Conservation (phyloP, 2,888 invertebrate species). For the Trichopria drosophilae region DNA sequence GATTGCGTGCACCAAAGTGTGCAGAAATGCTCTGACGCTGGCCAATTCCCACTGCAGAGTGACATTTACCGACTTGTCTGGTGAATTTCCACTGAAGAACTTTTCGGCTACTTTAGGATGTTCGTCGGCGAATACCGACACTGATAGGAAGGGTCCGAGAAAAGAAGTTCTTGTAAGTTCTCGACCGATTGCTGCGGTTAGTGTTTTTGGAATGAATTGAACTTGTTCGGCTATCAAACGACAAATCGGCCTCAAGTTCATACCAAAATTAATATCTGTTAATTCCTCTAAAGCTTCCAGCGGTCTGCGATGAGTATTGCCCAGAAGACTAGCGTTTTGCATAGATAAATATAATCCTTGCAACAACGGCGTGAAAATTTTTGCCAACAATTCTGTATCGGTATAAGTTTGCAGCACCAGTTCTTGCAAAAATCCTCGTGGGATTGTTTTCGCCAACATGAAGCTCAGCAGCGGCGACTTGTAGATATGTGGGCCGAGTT, state of each 20-base stretch:
- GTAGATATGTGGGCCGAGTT: slow-evolving; percentile 49
- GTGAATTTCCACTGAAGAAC: slow-evolving; percentile 65
- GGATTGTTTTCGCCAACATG: slow-evolving; percentile 71
- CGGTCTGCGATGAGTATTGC: slow-evolving; percentile 69
- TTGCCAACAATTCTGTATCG: slow-evolving; percentile 64
- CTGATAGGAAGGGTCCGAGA: slow-evolving; percentile 88
- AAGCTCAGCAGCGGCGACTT: slow-evolving; percentile 71
- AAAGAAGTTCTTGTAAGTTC: slow-evolving; percentile 85
- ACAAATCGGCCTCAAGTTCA: slow-evolving; percentile 76
- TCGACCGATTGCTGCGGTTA: slow-evolving; percentile 78
- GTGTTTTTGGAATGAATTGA: slow-evolving; percentile 74
- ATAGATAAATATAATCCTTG: slow-evolving; percentile 72
- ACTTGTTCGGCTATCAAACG: slow-evolving; percentile 66
- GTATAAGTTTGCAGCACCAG: slow-evolving; percentile 67
- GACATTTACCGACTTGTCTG: slow-evolving; percentile 70
- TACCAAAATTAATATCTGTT: slow-evolving; percentile 75
- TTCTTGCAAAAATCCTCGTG: slow-evolving; percentile 74
- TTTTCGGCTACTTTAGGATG: slow-evolving; percentile 80
- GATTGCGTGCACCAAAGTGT: slow-evolving; percentile 81
- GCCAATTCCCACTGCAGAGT: slow-evolving; percentile 80
- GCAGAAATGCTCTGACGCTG: slow-evolving; percentile 73
- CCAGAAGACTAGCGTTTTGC: slow-evolving; percentile 70
- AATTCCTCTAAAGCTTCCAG: slow-evolving; percentile 77
- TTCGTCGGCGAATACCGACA: slow-evolving; percentile 93
- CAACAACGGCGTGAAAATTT: slow-evolving; percentile 69